Evolutionary conservation across 2,113 vertebrate genomes (phyloP), one percentile per base, ranked within the genome.

Genomic region (Piliocolobus tephrosceles): DNA sequence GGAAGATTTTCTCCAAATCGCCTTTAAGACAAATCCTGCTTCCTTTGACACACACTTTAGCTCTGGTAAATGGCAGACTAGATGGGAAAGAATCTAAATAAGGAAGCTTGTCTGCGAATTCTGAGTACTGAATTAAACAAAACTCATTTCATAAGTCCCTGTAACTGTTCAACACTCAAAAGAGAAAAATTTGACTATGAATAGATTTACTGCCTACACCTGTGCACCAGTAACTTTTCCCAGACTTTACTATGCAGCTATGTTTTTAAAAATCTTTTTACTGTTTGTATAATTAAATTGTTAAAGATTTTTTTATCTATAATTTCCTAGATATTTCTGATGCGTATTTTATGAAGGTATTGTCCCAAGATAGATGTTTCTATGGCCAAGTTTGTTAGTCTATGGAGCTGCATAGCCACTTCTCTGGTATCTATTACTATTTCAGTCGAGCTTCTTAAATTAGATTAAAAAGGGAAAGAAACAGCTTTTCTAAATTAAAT

Each of bases 401-500:
- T 40, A 72, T 25, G 47, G 0, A 43, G n/a, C 75, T 20, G 11
- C 38, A 73, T 3, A 30, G 43, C 13, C 45, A 84, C 55, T 57
- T 90, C 55, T 61, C 61, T 70, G 55, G 6, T 64, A 73, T 91
- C 93, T 94, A 68, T 38, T 81, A 87, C 47, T 79, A 50, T 47
- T 87, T 90, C 90, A 96, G 88, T 90, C 72, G 78, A 93, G 83
- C 61, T 87, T 79, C 92, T 80, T 79, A 87, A 94, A 96, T 96
- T 91, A 87, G 83, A 90, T 96, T 91, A 81, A 72, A 95, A 79
- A 83, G 66, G 72, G 50, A 96, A 91, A 87, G 20, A 93, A 72
- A 92, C 45, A 96, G 55, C 43, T 90, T 96, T 81, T 52, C 82
- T 94, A 96, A 96, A 96, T 91, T 57, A 96, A 98, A 96, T 96